phyloP scores from a whole-genome alignment of 1,140 invertebrate genomes.

The Cylas formicarius region DNA sequence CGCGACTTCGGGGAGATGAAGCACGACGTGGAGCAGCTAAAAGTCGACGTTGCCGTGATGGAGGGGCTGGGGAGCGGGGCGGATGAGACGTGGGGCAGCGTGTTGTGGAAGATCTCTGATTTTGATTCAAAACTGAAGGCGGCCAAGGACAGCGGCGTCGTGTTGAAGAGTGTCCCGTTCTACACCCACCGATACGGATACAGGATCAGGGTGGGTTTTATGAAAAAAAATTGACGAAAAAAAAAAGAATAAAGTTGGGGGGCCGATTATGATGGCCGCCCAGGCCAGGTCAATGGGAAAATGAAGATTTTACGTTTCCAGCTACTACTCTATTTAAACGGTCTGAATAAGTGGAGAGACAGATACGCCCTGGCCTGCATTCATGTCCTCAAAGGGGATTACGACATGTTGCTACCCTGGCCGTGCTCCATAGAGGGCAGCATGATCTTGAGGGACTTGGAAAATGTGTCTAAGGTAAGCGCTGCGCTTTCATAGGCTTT shows the following conservation, averaged over 20 bases:
- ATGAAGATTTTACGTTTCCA: constrained; percentile 37
- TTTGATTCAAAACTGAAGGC: constrained; percentile 57
- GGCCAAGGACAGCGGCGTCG: constrained; percentile 54
- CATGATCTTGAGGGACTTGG: constrained; percentile 53
- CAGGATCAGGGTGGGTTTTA: constrained; percentile 52
- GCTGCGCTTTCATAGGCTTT: constrained; percentile 35
- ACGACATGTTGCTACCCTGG: constrained; percentile 61
- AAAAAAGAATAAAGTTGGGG: no score
- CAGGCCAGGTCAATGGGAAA: constrained; percentile 45
- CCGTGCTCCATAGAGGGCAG: constrained; percentile 56
- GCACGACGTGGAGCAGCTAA: constrained; percentile 30
- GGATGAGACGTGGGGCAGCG: constrained; percentile 43
- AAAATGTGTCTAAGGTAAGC: constrained; percentile 29
- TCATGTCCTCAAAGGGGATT: constrained; percentile 57
- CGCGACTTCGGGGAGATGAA: constrained; percentile 23
- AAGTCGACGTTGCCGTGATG: constrained; percentile 31
- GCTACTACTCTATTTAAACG: constrained; percentile 61
- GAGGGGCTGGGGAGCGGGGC: constrained; percentile 17
- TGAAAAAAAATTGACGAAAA: no score
- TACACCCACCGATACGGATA: constrained; percentile 63
- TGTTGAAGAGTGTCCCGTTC: constrained; percentile 58
- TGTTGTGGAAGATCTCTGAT: constrained; percentile 62
- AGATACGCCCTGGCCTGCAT: constrained; percentile 60
- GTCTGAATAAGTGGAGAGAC: constrained; percentile 64
- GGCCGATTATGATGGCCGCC: constrained; percentile 64